Base-by-base conservation (phyloP, 1,140 invertebrate species). In the Polypedilum pembai region DNA sequence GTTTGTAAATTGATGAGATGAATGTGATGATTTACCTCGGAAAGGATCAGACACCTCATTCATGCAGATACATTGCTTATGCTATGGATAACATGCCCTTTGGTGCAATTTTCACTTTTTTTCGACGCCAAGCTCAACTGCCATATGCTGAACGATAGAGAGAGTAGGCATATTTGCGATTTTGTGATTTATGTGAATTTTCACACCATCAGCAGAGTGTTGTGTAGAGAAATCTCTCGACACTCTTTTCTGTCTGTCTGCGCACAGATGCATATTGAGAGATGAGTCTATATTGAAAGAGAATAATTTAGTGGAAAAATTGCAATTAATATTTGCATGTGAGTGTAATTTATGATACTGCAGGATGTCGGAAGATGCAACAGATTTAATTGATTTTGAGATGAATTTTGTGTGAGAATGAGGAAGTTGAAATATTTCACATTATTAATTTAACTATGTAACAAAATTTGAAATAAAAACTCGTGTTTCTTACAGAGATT, bases 1-100 rank as follows among this genome's bases (percentile, higher is more conserved):
- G 65, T 69, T 69, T 69, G 65, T 69, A 18, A 69, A 69, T 69
- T 69, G 65, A 69, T 69, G 65, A 69, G 65, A 69, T 69, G 65
- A 69, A 69, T 69, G 65, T 69, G 65, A 69, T 69, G 20, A 69
- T 69, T 69, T 69, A 69, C 65, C 65, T 10, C 65, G 65, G 18
- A 69, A 69, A 20, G 65, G 65, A 69, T 69, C 65, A 69, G 7
- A 69, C 17, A 69, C 65, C 17, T 69, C 65, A 21, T 18, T n/a
- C 65, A 21, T 18, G 8, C n/a, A 12, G n/a, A 56, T 56, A 56
- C n/a, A 17, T 56, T 56, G 45, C 45, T 21, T n/a, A 69, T 69
- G 65, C 15, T 69, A 69, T 69, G 5, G 17, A 69, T 69, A 20
- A 69, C 45, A 56, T 56, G 45, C 45, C 45, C 45, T 56, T 56